Conservation (phyloP, 2,797 vertebrate species). For the Darevskia nairensis region DNA sequence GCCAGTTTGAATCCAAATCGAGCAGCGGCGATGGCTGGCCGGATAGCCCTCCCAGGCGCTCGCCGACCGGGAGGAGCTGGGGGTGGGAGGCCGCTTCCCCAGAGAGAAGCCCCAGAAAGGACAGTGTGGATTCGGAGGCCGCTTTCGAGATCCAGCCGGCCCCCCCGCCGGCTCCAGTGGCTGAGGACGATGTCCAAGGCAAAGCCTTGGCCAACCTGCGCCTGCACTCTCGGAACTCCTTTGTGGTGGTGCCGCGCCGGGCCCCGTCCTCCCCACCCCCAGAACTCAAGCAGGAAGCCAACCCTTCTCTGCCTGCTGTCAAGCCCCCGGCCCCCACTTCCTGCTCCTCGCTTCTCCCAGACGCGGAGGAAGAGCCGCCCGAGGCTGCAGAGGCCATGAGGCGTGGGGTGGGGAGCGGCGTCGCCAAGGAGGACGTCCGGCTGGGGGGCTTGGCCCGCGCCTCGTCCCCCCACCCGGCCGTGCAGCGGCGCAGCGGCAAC, state of each 20-base stretch:
- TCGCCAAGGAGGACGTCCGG: conserved; percentile 34
- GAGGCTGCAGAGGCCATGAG: conserved; percentile 43
- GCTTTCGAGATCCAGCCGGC: conserved; percentile 14
- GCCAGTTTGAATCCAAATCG: conserved; percentile 42
- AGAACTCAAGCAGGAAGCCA: conserved; percentile 51
- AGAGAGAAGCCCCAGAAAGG: not conserved
- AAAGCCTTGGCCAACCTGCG: conserved; percentile 36
- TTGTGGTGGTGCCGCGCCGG: conserved; percentile 19
- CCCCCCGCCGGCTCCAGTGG: not conserved
- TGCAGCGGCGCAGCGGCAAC: conserved; percentile 84
- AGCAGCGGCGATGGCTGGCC: conserved; percentile 29
- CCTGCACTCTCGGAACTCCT: conserved; percentile 45
- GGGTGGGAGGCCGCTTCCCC: not conserved
- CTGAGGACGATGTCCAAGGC: conserved; percentile 40
- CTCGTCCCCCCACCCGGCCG: conserved; percentile 69
- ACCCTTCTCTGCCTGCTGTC: conserved; percentile 51
- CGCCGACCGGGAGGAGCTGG: not conserved
- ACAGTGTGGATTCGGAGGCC: not conserved
- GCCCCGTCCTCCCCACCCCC: conserved; percentile 21
- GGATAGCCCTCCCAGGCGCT: conserved; percentile 31
- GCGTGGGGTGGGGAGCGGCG: conserved; percentile 43
- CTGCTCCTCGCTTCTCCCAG: conserved; percentile 43
- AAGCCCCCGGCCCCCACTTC: conserved; percentile 49
- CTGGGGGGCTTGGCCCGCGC: conserved; percentile 25
- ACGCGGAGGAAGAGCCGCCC: conserved; percentile 46